Percentiles rank a stretch among this genome's conserved stretches.
phyloP scores from a whole-genome alignment of 2,888 invertebrate species.

The Phasia obesa region DNA sequence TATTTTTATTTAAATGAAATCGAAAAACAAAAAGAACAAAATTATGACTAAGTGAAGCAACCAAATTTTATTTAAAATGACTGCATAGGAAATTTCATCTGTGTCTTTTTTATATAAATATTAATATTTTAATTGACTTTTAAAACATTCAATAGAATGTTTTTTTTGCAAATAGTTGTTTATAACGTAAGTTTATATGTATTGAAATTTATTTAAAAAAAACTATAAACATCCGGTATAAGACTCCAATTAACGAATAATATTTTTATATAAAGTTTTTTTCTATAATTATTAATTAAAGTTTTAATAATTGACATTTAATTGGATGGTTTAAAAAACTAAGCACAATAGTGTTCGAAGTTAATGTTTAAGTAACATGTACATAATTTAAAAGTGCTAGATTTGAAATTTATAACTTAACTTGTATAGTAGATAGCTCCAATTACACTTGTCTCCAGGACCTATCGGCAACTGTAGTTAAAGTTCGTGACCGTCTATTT shows the following conservation, averaged over 20 bases:
- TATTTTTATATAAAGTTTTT: constrained; percentile 25
- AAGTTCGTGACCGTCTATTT: too few species aligned
- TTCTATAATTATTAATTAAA: constrained; percentile 2
- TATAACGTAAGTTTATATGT: neutral
- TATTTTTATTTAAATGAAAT: too few species aligned
- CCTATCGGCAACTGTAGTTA: too few species aligned
- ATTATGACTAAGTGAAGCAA: neutral
- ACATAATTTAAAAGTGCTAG: too few species aligned
- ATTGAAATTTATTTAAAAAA: neutral
- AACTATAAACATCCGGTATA: constrained; percentile 48
- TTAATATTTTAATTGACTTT: neutral
- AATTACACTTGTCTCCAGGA: too few species aligned
- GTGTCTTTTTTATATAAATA: too few species aligned
- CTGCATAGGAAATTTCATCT: too few species aligned
- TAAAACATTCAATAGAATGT: neutral
- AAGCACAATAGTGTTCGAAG: too few species aligned
- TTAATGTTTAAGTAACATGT: too few species aligned
- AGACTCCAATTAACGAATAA: constrained; percentile 37
- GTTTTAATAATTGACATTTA: neutral
- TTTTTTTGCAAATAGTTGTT: neutral
- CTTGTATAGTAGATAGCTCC: too few species aligned
- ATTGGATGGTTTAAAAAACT: neutral
- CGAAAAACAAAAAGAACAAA: too few species aligned
- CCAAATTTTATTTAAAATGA: neutral
- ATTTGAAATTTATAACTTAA: too few species aligned